A percentile compares a stretch with the other conserved stretches of the same genome.
Evolutionary conservation across 2,797 vertebrate genomes (phyloP).

Genomic region (Aphelocoma californica): DNA sequence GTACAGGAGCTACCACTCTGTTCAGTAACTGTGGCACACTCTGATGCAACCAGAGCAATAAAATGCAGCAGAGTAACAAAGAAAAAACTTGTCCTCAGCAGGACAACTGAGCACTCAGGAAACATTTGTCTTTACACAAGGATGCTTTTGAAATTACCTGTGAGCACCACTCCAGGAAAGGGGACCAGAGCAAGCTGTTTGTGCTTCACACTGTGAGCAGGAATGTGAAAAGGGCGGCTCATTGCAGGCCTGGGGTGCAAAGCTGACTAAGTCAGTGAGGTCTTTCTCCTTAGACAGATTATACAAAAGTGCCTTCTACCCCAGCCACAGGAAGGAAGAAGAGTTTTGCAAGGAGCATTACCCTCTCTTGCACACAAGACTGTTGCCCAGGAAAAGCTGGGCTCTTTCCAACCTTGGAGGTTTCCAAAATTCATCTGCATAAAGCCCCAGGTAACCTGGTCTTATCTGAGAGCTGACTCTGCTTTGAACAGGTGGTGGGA

Average conservation of each 20-base stretch:
- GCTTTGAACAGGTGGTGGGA: neutral
- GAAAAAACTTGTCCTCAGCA: neutral
- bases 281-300: neutral
- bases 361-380: neutral
- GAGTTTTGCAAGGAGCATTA: neutral
- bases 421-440: neutral
- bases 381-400: neutral
- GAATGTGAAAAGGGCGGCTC: neutral
- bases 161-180: neutral
- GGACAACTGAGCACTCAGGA: neutral
- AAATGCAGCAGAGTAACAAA: neutral
- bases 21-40: neutral
- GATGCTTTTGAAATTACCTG: neutral
- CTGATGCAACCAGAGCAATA: neutral
- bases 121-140: neutral
- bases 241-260: neutral
- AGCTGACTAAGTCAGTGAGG: neutral
- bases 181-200: neutral
- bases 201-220: neutral
- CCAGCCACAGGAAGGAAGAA: neutral
- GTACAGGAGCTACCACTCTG: neutral
- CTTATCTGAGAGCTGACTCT: neutral
- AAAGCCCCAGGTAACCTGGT: neutral
- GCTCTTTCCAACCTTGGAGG: neutral
- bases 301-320: neutral